phyloP scores from a whole-genome alignment of 1,140 invertebrate genomes.

The Limonius californicus region DNA sequence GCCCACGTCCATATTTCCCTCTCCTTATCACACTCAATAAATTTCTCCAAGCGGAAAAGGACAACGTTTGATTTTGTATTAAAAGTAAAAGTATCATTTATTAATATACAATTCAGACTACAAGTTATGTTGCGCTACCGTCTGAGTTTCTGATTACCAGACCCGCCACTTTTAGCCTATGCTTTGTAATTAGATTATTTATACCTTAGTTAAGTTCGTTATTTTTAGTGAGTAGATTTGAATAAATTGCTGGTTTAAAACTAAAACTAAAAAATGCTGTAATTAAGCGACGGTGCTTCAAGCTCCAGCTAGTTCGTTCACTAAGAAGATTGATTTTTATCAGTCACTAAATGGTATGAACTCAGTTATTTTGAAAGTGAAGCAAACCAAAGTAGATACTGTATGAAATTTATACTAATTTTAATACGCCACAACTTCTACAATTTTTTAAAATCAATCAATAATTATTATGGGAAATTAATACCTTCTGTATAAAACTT shows the following conservation, averaged over 20 bases:
- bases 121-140: slow-evolving; percentile 37
- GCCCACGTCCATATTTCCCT: slow-evolving; percentile 30
- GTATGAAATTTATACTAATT: too few relatives aligned
- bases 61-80: not conserved
- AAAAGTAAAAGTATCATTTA: slow-evolving; percentile 8
- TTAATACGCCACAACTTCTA: too few relatives aligned
- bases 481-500: too few relatives aligned
- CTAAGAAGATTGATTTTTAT: too few relatives aligned
- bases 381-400: too few relatives aligned
- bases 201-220: slow-evolving; percentile 18
- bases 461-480: too few relatives aligned
- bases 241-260: not conserved
- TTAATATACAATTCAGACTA: slow-evolving; percentile 27
- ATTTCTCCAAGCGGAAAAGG: not conserved
- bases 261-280: too few relatives aligned
- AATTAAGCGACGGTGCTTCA: too few relatives aligned
- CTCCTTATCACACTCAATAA: not conserved
- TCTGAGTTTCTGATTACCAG: slow-evolving; percentile 39
- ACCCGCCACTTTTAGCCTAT: slow-evolving; percentile 35
- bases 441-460: too few relatives aligned
- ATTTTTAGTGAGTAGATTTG: not conserved
- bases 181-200: slow-evolving; percentile 43
- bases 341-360: too few relatives aligned
- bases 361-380: too few relatives aligned
- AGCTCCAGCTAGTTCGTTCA: too few relatives aligned